Evolutionary conservation across 2,113 vertebrate species (phyloP).

Genomic region (Pimephales promelas): DNA sequence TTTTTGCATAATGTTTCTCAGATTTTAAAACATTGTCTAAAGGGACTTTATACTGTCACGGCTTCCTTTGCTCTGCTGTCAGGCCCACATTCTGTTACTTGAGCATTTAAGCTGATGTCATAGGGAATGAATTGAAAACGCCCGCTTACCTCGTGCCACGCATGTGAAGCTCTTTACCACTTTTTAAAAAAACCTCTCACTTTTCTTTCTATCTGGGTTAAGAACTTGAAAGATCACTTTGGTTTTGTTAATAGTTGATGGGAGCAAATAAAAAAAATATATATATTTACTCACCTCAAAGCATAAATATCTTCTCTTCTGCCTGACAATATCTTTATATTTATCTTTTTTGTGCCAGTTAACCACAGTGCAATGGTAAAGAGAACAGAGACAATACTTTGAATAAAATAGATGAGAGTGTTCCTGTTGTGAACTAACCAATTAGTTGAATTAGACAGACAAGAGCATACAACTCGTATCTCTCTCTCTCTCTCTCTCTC

Average conservation of each 20-base stretch:
- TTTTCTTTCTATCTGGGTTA: neutral
- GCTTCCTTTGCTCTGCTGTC: neutral
- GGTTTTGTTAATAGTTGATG: neutral
- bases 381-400: conserved; percentile 22
- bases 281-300: neutral
- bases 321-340: neutral
- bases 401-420: conserved; percentile 36
- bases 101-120: neutral
- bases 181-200: neutral
- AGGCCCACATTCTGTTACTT: neutral
- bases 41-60: conserved; percentile 1
- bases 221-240: neutral
- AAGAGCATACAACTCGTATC: neutral
- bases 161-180: neutral
- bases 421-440: conserved; percentile 32
- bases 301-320: neutral
- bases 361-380: conserved; percentile 41
- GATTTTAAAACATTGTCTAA: neutral
- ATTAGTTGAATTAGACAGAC: neutral
- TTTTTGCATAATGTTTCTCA: neutral
- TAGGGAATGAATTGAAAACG: neutral
- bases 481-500: too few relatives aligned
- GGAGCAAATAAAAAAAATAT: neutral
- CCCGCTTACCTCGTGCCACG: neutral
- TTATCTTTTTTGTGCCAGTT: neutral